Evolutionary conservation across 2,888 invertebrate species (phyloP), one percentile per base, ranked within the genome.

Genomic region (Aplocera efformata): DNA sequence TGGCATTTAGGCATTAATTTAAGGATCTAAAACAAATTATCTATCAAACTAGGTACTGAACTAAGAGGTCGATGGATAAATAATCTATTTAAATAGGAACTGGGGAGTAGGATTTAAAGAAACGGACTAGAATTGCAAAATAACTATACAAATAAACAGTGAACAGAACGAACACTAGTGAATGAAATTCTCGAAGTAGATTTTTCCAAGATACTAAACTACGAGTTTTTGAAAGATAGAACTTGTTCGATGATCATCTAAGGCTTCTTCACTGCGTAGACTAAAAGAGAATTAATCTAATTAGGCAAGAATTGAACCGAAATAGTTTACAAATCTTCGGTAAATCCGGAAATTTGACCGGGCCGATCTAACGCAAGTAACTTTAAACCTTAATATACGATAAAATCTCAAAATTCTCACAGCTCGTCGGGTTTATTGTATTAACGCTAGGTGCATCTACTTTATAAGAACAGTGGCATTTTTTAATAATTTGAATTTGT

Each of bases 341-440:
- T 17, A 22, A 34, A 60, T 32, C 37, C 54, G 65, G 70, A 69
- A 66, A 72, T 70, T 60, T 58, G 70, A 73, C 71, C 67, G 74
- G 39, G 66, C 71, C 66, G 72, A 80, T 79, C 73, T 79, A 80
- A 81, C 63, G 48, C 68, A 66, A 72, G 69, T 69, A 71, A 58
- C 53, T 47, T 67, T 69, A 75, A 67, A 69, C 63, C 74, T 84
- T 85, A 85, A 79, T 75, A 76, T 81, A 86, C 84, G 86, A 85
- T 88, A 86, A 88, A 86, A 88, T 86, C 86, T 88, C 88, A 85
- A 84, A 88, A 85, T 84, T 79, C 79, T 88, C 88, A 88, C 88
- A 88, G 88, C 86, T 88, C 88, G 70, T 88, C 84, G 81, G 86
- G 79, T 85, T 86, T 85, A 86, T 86, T 85, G 80, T 84, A 79